These are phyloP conservation scores for Mercenaria mercenaria DNA, from an alignment of 1,140 invertebrate genomes.

Conservation along the genomic window DNA sequence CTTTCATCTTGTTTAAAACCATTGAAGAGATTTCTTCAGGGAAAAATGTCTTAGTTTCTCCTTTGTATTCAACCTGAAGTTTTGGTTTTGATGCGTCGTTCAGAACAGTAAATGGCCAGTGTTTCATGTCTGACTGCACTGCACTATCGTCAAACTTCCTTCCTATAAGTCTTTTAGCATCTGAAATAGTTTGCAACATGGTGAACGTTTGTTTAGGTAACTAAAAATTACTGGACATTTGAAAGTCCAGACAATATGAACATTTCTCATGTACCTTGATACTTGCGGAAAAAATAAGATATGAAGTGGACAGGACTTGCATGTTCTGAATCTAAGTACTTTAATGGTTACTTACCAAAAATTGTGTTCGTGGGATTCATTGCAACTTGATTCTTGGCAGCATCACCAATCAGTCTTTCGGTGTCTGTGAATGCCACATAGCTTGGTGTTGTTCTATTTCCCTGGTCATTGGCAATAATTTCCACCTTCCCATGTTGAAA, in stretches of 20 bases:
- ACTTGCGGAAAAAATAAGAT: too few relatives aligned
- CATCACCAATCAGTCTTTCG: slow-evolving; percentile 95
- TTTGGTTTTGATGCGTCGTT: slow-evolving; percentile 94
- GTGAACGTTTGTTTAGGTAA: background rate
- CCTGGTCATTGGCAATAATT: slow-evolving; percentile 98
- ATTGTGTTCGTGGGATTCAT: slow-evolving; percentile 94
- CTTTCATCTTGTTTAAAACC: slow-evolving; percentile 96
- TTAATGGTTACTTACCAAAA: slow-evolving; percentile 83
- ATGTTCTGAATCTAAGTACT: too few relatives aligned
- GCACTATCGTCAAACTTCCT: slow-evolving; percentile 91
- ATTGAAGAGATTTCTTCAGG: slow-evolving; percentile 97
- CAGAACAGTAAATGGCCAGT: slow-evolving; percentile 92
- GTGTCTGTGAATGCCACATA: slow-evolving; percentile 96
- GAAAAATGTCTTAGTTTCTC: slow-evolving; percentile 95
- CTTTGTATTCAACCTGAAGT: slow-evolving; percentile 94
- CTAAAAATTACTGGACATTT: background rate
- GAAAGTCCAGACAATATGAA: background rate
- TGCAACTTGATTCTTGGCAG: slow-evolving; percentile 96
- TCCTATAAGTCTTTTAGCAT: slow-evolving; percentile 93
- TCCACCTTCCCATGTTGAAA: slow-evolving; percentile 95
- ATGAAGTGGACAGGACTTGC: too few relatives aligned
- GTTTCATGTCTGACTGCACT: slow-evolving; percentile 89
- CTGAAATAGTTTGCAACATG: slow-evolving; percentile 71
- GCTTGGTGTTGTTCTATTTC: slow-evolving; percentile 93
- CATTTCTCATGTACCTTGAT: background rate